Evolutionary conservation across 2,888 invertebrate species (phyloP).

Genomic region (Phyllotreta cruciferae): DNA sequence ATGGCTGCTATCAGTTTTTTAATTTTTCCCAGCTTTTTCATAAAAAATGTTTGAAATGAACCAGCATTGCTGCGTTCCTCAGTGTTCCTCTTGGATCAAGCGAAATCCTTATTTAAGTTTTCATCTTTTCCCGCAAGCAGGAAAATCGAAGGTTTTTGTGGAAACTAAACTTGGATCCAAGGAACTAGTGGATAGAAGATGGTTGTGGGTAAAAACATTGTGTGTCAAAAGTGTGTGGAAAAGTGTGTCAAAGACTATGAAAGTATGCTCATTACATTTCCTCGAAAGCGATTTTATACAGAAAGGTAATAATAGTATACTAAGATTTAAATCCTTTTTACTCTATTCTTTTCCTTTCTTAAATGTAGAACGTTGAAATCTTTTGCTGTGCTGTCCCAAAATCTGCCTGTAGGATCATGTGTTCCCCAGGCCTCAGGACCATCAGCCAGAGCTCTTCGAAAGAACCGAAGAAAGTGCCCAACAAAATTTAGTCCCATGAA

Average conservation of each 20-base stretch:
- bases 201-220: constrained; percentile 21
- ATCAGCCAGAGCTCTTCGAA: too few relatives aligned
- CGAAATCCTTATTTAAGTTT: constrained; percentile 10
- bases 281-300: constrained; percentile 7
- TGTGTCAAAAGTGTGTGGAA: constrained; percentile 21
- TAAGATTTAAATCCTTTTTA: background rate
- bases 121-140: constrained; percentile 14
- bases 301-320: background rate
- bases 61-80: constrained; percentile 22
- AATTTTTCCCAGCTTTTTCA: too few relatives aligned
- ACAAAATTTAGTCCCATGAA: too few relatives aligned
- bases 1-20: too few relatives aligned
- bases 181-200: constrained; percentile 24
- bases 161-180: constrained; percentile 16
- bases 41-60: constrained; percentile 12
- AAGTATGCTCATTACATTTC: constrained; percentile 26
- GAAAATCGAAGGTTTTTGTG: constrained; percentile 12
- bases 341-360: background rate
- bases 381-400: background rate
- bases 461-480: too few relatives aligned
- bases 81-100: constrained; percentile 16
- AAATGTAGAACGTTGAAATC: constrained; percentile 3
- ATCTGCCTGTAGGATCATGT: too few relatives aligned
- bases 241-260: constrained; percentile 17
- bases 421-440: too few relatives aligned